These are phyloP conservation scores for Drosophila auraria DNA, from an alignment of 1,140 invertebrate genomes.

Conservation along the genomic window DNA sequence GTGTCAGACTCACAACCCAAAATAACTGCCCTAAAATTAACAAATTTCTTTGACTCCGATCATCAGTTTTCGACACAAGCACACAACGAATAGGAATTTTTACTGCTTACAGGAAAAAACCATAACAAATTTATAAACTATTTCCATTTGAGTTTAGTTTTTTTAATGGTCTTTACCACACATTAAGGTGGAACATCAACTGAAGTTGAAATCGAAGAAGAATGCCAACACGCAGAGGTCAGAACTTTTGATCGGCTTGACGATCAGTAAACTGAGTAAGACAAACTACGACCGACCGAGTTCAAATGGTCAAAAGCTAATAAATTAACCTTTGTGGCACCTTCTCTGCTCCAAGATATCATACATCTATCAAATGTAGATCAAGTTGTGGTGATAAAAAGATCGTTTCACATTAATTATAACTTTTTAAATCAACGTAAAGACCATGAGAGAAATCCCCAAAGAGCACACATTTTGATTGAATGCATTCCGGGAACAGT, in stretches of 20 bases:
- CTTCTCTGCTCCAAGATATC: constrained; percentile 43
- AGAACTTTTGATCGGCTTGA: constrained; percentile 50
- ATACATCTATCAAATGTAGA: constrained; percentile 73
- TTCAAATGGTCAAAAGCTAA: constrained; percentile 72
- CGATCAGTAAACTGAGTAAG: constrained; percentile 74
- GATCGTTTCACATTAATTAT: constrained; percentile 79
- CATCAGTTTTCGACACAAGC: constrained; percentile 37
- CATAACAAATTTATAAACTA: constrained; percentile 67
- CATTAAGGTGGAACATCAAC: constrained; percentile 43
- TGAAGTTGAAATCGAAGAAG: constrained; percentile 32
- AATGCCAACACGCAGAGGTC: constrained; percentile 65
- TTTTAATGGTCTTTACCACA: constrained; percentile 58
- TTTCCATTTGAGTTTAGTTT: constrained; percentile 40
- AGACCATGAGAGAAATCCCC: constrained; percentile 20
- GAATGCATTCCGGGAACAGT: constrained; percentile 71
- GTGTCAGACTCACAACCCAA: neutral
- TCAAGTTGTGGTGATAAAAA: constrained; percentile 77
- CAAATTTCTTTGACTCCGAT: constrained; percentile 2
- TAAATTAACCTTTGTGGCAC: constrained; percentile 77
- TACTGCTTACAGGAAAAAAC: constrained; percentile 28
- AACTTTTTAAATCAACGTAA: constrained; percentile 78
- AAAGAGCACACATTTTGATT: constrained; percentile 71
- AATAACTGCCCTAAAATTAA: constrained; percentile 10
- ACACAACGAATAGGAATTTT: constrained; percentile 6
- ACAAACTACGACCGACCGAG: constrained; percentile 53